A percentile compares a stretch with the other conserved stretches of the same genome.
phyloP scores from a whole-genome alignment of 2,797 vertebrate genomes.

The Aplochiton taeniatus region DNA sequence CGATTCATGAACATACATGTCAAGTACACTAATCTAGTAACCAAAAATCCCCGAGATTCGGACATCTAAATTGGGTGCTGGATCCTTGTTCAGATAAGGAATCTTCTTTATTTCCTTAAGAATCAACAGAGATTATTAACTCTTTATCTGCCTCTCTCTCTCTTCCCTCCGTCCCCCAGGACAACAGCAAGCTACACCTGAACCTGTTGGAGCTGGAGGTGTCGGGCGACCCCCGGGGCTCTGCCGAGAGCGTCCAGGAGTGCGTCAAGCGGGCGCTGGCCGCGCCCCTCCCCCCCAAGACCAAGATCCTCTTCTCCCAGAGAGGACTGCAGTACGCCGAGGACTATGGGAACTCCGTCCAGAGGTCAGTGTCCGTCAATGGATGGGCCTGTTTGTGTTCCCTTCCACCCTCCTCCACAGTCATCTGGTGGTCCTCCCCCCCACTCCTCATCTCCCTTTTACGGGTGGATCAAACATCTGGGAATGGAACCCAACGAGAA shows the following conservation, averaged over 20 bases:
- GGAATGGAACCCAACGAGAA: no score
- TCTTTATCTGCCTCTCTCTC: background rate
- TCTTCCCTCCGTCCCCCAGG: conserved; percentile 57
- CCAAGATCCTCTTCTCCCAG: conserved; percentile 83
- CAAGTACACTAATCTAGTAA: no score
- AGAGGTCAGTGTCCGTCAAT: conserved; percentile 68
- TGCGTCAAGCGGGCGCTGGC: conserved; percentile 82
- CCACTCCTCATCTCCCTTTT: no score
- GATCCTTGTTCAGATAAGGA: no score
- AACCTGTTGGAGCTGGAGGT: conserved; percentile 85
- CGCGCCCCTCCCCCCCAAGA: conserved; percentile 74
- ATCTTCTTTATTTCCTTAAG: no score
- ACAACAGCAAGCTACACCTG: conserved; percentile 82
- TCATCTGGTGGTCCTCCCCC: no score
- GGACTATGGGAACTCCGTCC: conserved; percentile 81
- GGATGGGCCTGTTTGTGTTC: background rate
- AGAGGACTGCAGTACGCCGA: conserved; percentile 83
- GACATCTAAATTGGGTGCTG: no score
- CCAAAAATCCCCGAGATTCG: no score
- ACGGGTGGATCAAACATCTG: no score
- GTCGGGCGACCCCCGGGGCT: conserved; percentile 71
- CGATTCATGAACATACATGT: no score
- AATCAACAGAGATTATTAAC: background rate
- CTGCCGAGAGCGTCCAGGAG: conserved; percentile 74
- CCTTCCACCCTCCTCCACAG: no score